These are phyloP conservation scores for Drosophila jambulina DNA, from an alignment of 1,140 invertebrate species.

Conservation along the genomic window DNA sequence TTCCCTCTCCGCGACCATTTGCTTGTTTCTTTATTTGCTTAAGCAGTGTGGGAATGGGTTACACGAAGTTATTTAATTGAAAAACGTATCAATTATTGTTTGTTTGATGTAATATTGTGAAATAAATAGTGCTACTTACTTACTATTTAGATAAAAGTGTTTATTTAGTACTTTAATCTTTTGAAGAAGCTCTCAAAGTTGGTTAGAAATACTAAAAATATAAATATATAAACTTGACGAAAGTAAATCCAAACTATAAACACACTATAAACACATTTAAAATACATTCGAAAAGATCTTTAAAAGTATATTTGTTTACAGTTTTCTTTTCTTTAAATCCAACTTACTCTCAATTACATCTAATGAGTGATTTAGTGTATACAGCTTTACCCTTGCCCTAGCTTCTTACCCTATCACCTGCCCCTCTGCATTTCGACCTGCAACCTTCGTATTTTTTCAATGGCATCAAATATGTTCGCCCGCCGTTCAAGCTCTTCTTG, in stretches of 20 bases:
- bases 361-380: too few species aligned
- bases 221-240: not conserved
- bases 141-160: not conserved
- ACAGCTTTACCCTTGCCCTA: too few species aligned
- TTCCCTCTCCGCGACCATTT: not conserved
- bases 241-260: too few species aligned
- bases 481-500: not conserved
- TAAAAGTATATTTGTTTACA: not conserved
- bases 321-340: too few species aligned
- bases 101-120: too few species aligned
- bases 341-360: too few species aligned
- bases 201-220: not conserved
- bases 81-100: too few species aligned
- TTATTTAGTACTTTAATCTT: not conserved
- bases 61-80: not conserved
- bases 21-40: constrained; percentile 5
- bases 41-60: constrained; percentile 35
- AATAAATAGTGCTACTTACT: not conserved
- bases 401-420: not conserved
- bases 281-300: not conserved
- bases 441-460: not conserved
- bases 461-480: not conserved
- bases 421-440: not conserved
- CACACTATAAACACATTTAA: not conserved
- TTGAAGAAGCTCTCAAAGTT: not conserved